phyloP scores from a whole-genome alignment of 2,888 invertebrate genomes.

The Conomelus anceps region DNA sequence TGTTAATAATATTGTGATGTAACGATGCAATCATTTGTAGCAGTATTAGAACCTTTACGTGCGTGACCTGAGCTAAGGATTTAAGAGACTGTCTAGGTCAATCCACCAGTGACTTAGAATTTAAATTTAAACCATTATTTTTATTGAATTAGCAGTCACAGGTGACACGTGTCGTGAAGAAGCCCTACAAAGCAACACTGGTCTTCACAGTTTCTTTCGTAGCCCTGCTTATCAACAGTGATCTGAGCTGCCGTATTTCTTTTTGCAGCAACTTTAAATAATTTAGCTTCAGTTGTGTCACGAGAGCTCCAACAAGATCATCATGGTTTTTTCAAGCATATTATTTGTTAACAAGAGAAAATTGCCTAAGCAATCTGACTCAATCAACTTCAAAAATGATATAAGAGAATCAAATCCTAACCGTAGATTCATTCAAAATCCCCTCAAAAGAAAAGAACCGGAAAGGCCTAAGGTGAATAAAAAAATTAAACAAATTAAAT shows the following conservation, averaged over 20 bases:
- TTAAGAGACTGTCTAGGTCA: not conserved
- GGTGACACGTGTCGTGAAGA: not conserved
- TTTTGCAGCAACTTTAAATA: not conserved
- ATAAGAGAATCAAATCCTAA: not conserved
- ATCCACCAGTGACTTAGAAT: not conserved
- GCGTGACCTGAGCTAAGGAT: not conserved
- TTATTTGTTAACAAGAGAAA: not conserved
- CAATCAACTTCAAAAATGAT: not conserved
- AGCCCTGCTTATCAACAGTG: not conserved
- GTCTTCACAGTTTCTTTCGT: not conserved
- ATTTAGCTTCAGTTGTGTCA: not conserved
- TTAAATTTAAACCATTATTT: not conserved
- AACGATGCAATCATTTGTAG: too few species aligned
- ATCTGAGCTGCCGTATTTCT: not conserved
- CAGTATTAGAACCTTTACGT: not conserved
- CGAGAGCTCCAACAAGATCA: not conserved
- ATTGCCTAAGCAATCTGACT: not conserved
- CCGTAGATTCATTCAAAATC: not conserved
- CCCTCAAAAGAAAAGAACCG: not conserved
- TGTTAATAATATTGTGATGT: not conserved
- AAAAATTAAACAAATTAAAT: not conserved
- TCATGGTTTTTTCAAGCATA: not conserved
- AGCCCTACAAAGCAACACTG: not conserved
- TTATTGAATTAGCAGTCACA: not conserved
- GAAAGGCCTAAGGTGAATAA: too few species aligned